These are phyloP conservation scores for Dendrolimus punctatus DNA, from an alignment of 1,140 invertebrate species.

Conservation along the genomic window DNA sequence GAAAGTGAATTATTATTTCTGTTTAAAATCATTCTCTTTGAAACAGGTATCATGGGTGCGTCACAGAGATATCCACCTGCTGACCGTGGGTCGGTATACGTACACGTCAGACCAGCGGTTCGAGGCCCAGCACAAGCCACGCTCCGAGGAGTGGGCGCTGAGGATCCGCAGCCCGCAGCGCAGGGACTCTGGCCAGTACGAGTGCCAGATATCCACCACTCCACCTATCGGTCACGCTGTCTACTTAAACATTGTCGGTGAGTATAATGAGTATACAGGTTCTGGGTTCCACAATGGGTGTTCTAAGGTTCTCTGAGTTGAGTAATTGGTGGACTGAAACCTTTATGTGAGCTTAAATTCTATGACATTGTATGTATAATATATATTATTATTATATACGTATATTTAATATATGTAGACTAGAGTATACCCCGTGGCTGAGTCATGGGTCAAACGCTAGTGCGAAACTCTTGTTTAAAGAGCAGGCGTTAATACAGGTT, in stretches of 20 bases:
- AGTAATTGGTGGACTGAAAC: too few relatives aligned
- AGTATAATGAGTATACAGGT: conserved; percentile 59
- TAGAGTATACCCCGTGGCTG: too few relatives aligned
- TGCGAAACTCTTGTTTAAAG: too few relatives aligned
- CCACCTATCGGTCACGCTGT: conserved; percentile 86
- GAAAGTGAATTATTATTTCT: too few relatives aligned
- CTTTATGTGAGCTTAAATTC: too few relatives aligned
- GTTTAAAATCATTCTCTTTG: too few relatives aligned
- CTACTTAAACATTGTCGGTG: conserved; percentile 85
- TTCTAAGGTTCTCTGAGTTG: too few relatives aligned
- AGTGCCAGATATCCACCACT: conserved; percentile 91
- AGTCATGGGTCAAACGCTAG: too few relatives aligned
- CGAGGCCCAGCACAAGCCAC: conserved; percentile 79
- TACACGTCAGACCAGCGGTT: conserved; percentile 87
- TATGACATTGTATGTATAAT: too few relatives aligned
- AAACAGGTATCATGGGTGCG: conserved; percentile 90
- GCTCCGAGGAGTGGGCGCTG: conserved; percentile 82
- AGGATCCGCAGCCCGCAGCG: conserved; percentile 82
- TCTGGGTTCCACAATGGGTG: background rate
- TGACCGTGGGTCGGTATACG: conserved; percentile 85
- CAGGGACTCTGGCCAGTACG: conserved; percentile 86
- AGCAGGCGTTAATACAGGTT: too few relatives aligned
- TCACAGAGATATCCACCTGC: conserved; percentile 84
- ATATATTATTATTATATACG: too few relatives aligned
- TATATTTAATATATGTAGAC: too few relatives aligned